A percentile compares a stretch with the other conserved stretches of the same genome.
Evolutionary conservation across 1,140 invertebrate species (phyloP).

Genomic region (Latrodectus geometricus): DNA sequence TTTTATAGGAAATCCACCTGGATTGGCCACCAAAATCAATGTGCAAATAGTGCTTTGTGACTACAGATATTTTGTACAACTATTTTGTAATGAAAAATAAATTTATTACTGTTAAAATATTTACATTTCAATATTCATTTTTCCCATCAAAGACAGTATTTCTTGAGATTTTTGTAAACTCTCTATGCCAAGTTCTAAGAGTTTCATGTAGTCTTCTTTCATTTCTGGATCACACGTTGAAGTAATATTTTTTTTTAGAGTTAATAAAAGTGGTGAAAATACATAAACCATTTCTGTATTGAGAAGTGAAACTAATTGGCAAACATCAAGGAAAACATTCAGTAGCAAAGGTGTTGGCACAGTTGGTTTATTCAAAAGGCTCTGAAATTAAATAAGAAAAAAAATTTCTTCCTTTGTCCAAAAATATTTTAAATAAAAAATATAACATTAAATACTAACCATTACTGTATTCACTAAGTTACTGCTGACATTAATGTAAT

Average conservation of each 20-base stretch:
- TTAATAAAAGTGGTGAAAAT: neutral
- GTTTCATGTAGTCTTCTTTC: neutral
- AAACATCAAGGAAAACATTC: conserved; percentile 22
- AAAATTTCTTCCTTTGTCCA: no score
- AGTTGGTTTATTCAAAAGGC: neutral
- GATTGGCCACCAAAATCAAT: conserved; percentile 63
- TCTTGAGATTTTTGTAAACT: neutral
- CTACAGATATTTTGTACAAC: neutral
- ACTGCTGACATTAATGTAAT: no score
- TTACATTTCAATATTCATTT: neutral
- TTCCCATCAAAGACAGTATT: neutral
- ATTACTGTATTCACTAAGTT: no score
- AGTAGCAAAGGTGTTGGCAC: neutral
- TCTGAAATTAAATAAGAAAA: neutral
- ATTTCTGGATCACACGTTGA: neutral
- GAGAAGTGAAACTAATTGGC: neutral
- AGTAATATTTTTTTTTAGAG: neutral
- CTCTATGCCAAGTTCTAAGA: neutral
- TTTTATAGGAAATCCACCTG: conserved; percentile 61
- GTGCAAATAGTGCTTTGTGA: neutral
- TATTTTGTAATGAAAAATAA: neutral
- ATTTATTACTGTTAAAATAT: neutral
- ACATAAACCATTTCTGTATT: conserved; percentile 6
- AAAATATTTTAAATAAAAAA: no score
- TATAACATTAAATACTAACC: no score